phyloP scores from a whole-genome alignment of 2,113 vertebrate genomes.

The Loxodonta africana region DNA sequence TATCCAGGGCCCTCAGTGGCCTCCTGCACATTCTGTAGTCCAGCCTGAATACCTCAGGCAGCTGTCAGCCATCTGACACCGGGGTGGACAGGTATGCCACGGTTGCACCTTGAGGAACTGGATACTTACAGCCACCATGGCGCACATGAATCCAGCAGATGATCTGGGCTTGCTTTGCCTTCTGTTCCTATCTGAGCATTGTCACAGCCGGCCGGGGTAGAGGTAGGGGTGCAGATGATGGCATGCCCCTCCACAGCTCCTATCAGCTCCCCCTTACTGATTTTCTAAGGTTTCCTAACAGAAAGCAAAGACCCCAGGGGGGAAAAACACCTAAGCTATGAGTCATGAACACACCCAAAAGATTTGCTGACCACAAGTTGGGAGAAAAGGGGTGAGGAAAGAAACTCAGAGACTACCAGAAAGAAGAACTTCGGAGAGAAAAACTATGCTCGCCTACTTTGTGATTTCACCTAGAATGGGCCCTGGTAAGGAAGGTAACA shows the following conservation, averaged over 20 bases:
- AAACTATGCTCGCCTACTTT: accelerated
- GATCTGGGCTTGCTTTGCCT: not conserved
- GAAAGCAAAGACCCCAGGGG: not conserved
- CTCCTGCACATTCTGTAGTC: not conserved
- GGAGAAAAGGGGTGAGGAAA: not conserved
- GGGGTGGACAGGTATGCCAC: not conserved
- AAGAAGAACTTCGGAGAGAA: not conserved
- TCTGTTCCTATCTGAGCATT: not conserved
- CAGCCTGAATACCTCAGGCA: accelerated
- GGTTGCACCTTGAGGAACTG: not conserved
- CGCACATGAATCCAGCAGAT: not conserved
- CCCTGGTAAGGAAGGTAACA: not conserved
- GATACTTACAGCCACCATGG: accelerated
- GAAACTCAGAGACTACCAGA: accelerated
- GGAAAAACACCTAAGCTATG: not conserved
- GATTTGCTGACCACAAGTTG: not conserved
- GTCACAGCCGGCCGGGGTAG: no score
- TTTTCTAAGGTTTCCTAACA: not conserved
- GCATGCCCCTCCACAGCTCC: accelerated
- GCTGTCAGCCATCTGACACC: not conserved
- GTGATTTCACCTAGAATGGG: not conserved
- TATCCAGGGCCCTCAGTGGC: accelerated
- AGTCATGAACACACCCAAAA: not conserved
- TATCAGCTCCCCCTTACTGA: no score
- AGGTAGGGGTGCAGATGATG: not conserved